Base-by-base conservation (phyloP, 2,113 vertebrate genomes). In the Petromus typicus region DNA sequence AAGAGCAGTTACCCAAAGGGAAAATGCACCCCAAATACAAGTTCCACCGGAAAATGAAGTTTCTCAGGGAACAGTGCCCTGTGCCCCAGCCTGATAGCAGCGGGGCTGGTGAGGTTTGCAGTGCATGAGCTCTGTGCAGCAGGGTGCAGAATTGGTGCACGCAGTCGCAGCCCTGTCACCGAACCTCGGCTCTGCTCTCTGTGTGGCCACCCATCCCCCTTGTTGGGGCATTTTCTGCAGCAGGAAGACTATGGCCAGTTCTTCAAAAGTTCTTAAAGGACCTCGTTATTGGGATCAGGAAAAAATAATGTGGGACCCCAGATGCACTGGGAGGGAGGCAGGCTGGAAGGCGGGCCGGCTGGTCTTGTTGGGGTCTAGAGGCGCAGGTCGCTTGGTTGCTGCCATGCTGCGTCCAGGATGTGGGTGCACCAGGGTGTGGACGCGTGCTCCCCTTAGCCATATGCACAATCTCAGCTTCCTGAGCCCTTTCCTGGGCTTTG, bases 1-100 rank as follows among this genome's bases (percentile, higher is more conserved):
- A 99, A 98, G 91, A 99, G 98, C 95, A 99, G 98, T 91, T 97
- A 96, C 71, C 90, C 98, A 71, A 95, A 64, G 87, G 98, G 98
- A 96, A 79, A 80, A 22, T 71, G 34, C 16, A 90, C 69, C 0
- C 75, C 1, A 51, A 76, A 92, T 0, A 81, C 48, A 95, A 12
- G n/a, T 51, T 45, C 0, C 67, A 16, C 0, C 71, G 17, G 2
- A 79, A 51, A 82, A 22, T 63, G 43, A 79, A 25, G 30, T 23
- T 25, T 40, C n/a, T 3, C 8, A 3, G 2, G 37, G 64, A 64
- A 5, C 34, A 25, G 54, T 12, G 54, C 43, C 16, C 30, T 10
- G 3, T 2, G 7, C 20, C 63, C 4, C 9, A 56, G 54, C 90
- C 75, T 30, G 14, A 1, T 14, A 9, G 1, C 40, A 2, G 48